A percentile compares a stretch with the other conserved stretches of the same genome.
phyloP scores from a whole-genome alignment of 2,888 invertebrate genomes.

The Polydrusus pterygomalis region DNA sequence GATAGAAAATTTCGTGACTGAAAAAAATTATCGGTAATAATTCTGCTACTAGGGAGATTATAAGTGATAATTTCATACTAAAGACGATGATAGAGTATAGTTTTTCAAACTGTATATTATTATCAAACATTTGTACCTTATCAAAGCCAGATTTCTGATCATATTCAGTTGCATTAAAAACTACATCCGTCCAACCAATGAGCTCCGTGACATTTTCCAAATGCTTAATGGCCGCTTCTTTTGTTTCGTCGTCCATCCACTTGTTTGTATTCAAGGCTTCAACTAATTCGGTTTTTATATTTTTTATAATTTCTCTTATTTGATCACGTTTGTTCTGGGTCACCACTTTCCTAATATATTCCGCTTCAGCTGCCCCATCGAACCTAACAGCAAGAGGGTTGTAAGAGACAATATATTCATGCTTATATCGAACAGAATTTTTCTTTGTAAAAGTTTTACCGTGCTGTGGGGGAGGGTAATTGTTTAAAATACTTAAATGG shows the following conservation, averaged over 20 bases:
- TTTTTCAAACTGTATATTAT: not conserved
- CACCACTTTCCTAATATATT: slow-evolving; percentile 61
- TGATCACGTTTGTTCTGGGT: slow-evolving; percentile 54
- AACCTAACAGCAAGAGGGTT: no score
- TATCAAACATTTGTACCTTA: slow-evolving; percentile 56
- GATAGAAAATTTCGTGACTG: no score
- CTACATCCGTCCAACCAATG: slow-evolving; percentile 61
- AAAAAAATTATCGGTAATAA: no score
- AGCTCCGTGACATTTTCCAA: slow-evolving; percentile 56
- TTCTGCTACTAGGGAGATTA: no score
- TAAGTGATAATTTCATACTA: no score
- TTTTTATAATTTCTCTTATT: slow-evolving; percentile 59
- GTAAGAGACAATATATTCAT: no score
- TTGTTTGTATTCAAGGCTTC: slow-evolving; percentile 51
- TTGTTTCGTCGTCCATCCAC: slow-evolving; percentile 61
- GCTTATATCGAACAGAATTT: no score
- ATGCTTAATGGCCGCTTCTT: slow-evolving; percentile 52
- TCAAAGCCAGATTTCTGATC: slow-evolving; percentile 59
- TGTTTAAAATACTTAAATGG: no score
- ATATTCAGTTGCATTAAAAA: slow-evolving; percentile 60
- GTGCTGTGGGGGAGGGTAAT: no score
- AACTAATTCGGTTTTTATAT: slow-evolving; percentile 59
- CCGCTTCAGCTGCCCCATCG: slow-evolving; percentile 61
- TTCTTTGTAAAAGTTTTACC: no score
- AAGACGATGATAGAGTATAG: no score